A percentile compares a stretch with the other conserved stretches of the same genome.
Conservation (phyloP, 2,113 vertebrate species). For the Eubucco bourcierii region DNA sequence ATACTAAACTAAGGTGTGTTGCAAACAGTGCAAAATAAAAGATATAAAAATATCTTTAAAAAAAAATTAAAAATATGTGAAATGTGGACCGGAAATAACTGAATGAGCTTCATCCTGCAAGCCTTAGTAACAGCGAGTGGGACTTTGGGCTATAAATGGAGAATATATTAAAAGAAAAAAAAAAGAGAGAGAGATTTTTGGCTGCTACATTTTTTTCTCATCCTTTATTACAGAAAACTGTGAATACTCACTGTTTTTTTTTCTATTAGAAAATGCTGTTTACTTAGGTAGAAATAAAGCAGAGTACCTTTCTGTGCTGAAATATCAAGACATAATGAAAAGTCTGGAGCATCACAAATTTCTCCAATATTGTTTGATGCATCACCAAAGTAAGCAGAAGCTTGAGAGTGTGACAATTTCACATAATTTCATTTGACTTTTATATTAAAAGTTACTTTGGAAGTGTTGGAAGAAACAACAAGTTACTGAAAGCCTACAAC, state of each 20-base stretch:
- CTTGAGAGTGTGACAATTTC: neutral
- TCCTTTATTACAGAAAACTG: neutral
- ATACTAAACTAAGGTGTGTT: neutral
- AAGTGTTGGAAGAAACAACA: neutral
- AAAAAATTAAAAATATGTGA: neutral
- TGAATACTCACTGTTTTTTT: neutral
- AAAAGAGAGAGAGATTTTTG: neutral
- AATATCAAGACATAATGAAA: neutral
- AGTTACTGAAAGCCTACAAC: neutral
- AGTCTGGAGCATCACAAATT: neutral
- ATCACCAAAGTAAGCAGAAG: neutral
- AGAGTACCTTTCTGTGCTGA: neutral
- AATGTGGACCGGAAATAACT: neutral
- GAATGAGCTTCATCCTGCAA: neutral
- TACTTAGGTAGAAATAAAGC: constrained; percentile 6
- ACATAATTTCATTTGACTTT: neutral
- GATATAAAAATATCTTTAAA: neutral
- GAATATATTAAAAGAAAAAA: neutral
- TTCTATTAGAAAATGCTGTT: neutral
- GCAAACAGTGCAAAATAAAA: neutral
- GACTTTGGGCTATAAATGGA: neutral
- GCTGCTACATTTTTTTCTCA: neutral
- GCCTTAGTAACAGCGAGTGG: neutral
- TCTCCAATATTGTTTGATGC: neutral
- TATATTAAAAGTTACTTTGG: neutral